These are phyloP conservation scores for Fukomys damarensis DNA, from an alignment of 2,113 vertebrate species.

Conservation along the genomic window DNA sequence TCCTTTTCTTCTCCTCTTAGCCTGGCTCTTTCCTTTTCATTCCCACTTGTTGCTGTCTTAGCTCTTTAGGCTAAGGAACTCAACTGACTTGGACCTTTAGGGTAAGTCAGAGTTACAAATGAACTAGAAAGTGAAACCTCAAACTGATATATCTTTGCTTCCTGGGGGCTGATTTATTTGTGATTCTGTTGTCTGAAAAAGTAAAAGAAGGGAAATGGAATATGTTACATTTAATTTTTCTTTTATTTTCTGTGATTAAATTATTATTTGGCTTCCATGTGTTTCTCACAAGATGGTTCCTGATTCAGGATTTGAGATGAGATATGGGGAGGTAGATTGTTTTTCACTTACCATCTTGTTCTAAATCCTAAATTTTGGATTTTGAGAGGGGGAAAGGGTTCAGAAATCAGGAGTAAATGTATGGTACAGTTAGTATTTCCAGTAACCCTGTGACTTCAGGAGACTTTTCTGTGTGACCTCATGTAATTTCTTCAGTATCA, in stretches of 20 bases:
- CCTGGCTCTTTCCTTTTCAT: not conserved
- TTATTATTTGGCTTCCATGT: conserved; percentile 1
- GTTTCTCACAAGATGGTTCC: not conserved
- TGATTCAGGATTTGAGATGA: conserved; percentile 25
- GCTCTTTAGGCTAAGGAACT: not conserved
- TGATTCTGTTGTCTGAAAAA: conserved; percentile 5
- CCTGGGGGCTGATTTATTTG: not conserved
- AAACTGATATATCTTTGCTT: not conserved
- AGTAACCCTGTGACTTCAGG: not conserved
- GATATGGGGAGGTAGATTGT: not conserved
- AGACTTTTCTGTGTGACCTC: not conserved
- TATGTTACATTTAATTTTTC: not conserved
- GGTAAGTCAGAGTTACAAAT: not conserved
- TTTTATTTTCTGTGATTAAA: not conserved
- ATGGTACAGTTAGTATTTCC: conserved; percentile 15
- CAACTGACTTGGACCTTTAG: not conserved
- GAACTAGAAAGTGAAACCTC: not conserved
- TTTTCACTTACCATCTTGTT: conserved; percentile 17
- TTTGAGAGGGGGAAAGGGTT: conserved; percentile 32
- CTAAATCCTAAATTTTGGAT: conserved; percentile 1
- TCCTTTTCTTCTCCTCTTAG: conserved; percentile 1
- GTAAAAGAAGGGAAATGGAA: not conserved
- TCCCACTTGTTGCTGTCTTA: not conserved
- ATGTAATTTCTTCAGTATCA: not conserved
- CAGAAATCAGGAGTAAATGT: not conserved